phyloP scores from a whole-genome alignment of 2,888 invertebrate species.

The Conchocele bisecta region DNA sequence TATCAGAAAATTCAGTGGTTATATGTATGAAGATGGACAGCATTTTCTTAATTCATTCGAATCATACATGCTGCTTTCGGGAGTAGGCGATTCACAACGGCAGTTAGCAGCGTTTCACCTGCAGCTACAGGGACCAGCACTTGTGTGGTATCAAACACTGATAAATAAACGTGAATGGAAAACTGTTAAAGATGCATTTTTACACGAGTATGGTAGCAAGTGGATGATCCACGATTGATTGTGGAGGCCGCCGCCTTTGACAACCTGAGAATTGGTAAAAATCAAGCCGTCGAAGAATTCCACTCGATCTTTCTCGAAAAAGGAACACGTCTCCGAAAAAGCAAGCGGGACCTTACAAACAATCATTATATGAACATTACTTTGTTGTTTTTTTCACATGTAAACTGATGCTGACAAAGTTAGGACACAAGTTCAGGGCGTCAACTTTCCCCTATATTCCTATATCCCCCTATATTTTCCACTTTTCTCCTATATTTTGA shows the following conservation, averaged over 20 bases:
- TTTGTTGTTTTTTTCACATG: too few relatives aligned
- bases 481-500: too few relatives aligned
- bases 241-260: conserved; percentile 29
- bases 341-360: conserved; percentile 6
- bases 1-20: conserved; percentile 5
- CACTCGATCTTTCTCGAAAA: conserved; percentile 32
- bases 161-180: conserved; percentile 5
- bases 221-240: conserved; percentile 19
- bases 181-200: conserved; percentile 1
- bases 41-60: background rate
- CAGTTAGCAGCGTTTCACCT: conserved; percentile 26
- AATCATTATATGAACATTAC: too few relatives aligned
- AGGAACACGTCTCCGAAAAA: conserved; percentile 28
- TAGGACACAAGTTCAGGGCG: too few relatives aligned
- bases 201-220: background rate
- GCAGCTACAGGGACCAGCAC: conserved; percentile 29
- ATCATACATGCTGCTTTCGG: conserved; percentile 1
- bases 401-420: too few relatives aligned
- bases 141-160: conserved; percentile 14
- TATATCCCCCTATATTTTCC: too few relatives aligned
- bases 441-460: too few relatives aligned
- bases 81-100: background rate
- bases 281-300: conserved; percentile 34
- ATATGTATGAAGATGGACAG: conserved; percentile 26
- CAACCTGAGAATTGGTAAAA: background rate